A percentile compares a stretch with the other conserved stretches of the same genome.
Conservation (phyloP, 2,113 vertebrate species). For the Mellivora capensis region DNA sequence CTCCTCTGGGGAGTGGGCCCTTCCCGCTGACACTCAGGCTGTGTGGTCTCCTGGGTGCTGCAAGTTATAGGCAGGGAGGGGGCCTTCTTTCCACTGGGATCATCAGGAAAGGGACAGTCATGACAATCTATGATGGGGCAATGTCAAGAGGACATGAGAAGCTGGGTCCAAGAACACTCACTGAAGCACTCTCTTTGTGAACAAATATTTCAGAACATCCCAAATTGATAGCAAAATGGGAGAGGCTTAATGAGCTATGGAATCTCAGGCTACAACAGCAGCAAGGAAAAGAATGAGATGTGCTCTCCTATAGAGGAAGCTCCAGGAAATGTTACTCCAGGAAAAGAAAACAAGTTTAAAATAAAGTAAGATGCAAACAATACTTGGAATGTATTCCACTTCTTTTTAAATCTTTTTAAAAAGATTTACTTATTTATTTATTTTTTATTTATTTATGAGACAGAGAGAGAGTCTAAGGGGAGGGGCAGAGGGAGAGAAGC, state of each 20-base stretch:
- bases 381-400: background rate
- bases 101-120: too few species aligned
- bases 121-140: rapidly evolving
- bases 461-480: too few species aligned
- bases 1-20: background rate
- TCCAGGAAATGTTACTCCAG: background rate
- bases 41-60: background rate
- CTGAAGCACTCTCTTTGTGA: background rate
- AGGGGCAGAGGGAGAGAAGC: background rate
- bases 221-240: background rate
- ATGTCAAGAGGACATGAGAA: rapidly evolving
- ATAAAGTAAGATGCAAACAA: background rate
- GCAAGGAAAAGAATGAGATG: rapidly evolving
- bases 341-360: background rate
- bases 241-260: rapidly evolving
- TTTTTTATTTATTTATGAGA: background rate
- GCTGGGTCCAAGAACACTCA: rapidly evolving
- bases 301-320: rapidly evolving
- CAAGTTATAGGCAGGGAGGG: rapidly evolving
- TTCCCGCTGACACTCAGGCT: rapidly evolving
- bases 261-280: rapidly evolving
- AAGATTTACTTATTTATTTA: too few species aligned
- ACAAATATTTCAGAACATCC: background rate
- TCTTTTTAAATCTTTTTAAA: background rate
- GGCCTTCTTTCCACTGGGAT: background rate